Percentiles rank a stretch among this genome's conserved stretches.
Evolutionary conservation across 2,113 vertebrate genomes (phyloP).

Genomic region (Ictalurus punctatus): DNA sequence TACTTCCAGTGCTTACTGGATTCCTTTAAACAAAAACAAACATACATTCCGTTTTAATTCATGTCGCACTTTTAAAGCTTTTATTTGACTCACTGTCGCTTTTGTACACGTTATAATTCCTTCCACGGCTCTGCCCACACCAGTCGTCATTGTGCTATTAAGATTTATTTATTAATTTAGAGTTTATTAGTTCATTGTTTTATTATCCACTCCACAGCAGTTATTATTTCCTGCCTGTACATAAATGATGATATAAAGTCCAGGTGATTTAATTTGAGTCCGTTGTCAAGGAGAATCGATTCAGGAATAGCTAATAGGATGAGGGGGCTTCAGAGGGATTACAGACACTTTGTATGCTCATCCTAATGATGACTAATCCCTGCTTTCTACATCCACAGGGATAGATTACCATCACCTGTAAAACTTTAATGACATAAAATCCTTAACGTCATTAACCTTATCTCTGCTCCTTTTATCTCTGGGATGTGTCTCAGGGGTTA

Average conservation of each 20-base stretch:
- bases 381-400: constrained; percentile 24
- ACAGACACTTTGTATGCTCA: constrained; percentile 43
- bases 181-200: neutral
- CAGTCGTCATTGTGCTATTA: neutral
- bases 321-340: constrained; percentile 51
- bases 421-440: neutral
- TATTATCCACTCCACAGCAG: neutral
- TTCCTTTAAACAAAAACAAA: neutral
- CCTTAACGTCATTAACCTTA: no score
- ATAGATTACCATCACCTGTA: neutral
- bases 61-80: neutral
- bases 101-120: neutral
- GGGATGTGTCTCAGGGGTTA: neutral
- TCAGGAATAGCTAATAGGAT: constrained; percentile 56
- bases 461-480: neutral
- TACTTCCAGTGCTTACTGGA: neutral
- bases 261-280: neutral
- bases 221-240: neutral
- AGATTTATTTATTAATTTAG: neutral
- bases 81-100: neutral
- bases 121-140: neutral
- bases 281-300: neutral
- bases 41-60: neutral
- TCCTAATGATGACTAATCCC: constrained; percentile 41
- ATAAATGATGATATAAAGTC: neutral